Conservation (phyloP, 2,113 vertebrate genomes). For the Saguinus imperator region DNA sequence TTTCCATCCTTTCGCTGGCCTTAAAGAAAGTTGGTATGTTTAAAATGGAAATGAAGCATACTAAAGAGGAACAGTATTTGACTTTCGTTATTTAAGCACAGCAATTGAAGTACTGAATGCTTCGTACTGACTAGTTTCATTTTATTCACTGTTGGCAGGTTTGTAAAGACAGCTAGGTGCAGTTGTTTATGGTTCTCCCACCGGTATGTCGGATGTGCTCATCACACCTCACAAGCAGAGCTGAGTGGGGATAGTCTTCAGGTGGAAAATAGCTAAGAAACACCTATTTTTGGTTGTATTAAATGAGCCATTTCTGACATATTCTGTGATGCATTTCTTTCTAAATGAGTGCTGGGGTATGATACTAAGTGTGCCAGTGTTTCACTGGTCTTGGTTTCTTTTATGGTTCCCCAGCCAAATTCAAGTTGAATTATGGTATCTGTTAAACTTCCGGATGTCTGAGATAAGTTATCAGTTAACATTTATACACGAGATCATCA, state of each 20-base stretch:
- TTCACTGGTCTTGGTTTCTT: not conserved
- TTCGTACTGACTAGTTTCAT: slow-evolving; percentile 26
- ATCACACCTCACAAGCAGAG: not conserved
- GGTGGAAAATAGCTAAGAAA: not conserved
- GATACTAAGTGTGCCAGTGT: not conserved
- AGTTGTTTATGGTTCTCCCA: not conserved
- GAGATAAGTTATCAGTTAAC: slow-evolving; percentile 7
- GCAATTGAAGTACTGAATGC: slow-evolving; percentile 26
- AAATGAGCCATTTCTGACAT: slow-evolving; percentile 4
- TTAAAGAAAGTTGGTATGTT: slow-evolving; percentile 9
- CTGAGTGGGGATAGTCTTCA: not conserved
- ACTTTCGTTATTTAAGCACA: slow-evolving; percentile 35
- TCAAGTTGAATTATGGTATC: not conserved
- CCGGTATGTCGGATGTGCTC: not conserved
- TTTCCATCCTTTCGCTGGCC: slow-evolving; percentile 32
- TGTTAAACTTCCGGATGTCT: slow-evolving; percentile 22
- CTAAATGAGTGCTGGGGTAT: not conserved
- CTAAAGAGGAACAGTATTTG: not conserved
- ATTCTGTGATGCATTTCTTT: not conserved
- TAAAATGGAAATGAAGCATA: slow-evolving; percentile 33
- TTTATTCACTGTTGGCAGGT: not conserved
- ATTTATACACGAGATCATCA: not conserved
- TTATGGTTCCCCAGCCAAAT: not conserved
- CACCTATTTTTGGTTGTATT: not conserved
- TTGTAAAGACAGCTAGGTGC: not conserved